Evolutionary conservation across 1,140 invertebrate genomes (phyloP).

Genomic region (Zaprionus ghesquierei): DNA sequence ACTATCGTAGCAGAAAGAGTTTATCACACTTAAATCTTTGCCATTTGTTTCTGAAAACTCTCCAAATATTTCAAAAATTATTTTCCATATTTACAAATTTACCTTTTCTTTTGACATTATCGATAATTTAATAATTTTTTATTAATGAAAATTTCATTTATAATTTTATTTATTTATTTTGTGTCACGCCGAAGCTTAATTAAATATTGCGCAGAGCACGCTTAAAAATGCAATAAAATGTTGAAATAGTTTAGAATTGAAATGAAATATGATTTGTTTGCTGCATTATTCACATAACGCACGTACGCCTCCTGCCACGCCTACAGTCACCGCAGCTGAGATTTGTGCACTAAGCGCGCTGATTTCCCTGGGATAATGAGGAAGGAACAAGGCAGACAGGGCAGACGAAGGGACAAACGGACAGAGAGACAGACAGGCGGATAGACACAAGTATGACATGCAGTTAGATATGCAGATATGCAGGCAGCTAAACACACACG

Average conservation of each 20-base stretch:
- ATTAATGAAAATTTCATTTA: neutral
- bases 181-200: too few relatives aligned
- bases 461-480: constrained; percentile 21
- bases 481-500: neutral
- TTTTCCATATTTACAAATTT: neutral
- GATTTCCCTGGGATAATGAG: neutral
- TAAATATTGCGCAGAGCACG: too few relatives aligned
- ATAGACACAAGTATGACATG: constrained; percentile 18
- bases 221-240: neutral
- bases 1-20: too few relatives aligned
- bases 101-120: neutral
- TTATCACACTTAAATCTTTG: neutral
- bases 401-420: too few relatives aligned
- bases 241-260: neutral
- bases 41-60: neutral
- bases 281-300: neutral
- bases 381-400: neutral
- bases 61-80: neutral
- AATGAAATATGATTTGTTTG: neutral
- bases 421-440: constrained; percentile 8
- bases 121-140: neutral
- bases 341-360: neutral
- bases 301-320: neutral
- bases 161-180: neutral
- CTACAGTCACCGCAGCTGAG: neutral